These are phyloP conservation scores for Polymixis flavicincta DNA, from an alignment of 2,888 invertebrate species.

Conservation along the genomic window DNA sequence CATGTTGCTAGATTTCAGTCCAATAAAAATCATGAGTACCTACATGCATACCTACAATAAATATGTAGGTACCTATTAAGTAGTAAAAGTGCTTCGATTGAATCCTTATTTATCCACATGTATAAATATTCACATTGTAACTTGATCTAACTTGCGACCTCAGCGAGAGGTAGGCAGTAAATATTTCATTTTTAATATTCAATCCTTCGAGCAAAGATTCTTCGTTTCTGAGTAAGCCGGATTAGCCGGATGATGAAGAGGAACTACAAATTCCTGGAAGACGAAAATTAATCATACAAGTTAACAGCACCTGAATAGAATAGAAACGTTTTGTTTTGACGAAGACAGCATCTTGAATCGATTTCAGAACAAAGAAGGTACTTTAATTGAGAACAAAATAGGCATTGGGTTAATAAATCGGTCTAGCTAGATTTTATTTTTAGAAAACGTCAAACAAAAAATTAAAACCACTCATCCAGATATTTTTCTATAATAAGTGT, in stretches of 20 bases:
- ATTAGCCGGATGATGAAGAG: slow-evolving; percentile 3
- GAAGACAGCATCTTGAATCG: background rate
- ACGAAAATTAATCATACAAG: too few species aligned
- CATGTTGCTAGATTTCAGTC: background rate
- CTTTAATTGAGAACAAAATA: background rate
- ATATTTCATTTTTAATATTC: slow-evolving; percentile 17
- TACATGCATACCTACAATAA: background rate
- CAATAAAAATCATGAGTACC: background rate
- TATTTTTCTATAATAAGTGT: background rate
- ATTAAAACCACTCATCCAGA: too few species aligned
- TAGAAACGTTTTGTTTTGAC: background rate
- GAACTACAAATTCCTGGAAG: slow-evolving; percentile 3
- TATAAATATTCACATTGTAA: slow-evolving; percentile 35
- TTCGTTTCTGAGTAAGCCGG: slow-evolving; percentile 10
- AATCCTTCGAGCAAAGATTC: background rate
- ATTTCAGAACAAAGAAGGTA: background rate
- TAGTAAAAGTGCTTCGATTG: background rate
- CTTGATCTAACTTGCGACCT: slow-evolving; percentile 24
- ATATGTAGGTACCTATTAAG: background rate
- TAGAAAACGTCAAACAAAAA: too few species aligned
- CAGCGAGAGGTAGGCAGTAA: slow-evolving; percentile 6
- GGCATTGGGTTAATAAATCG: background rate
- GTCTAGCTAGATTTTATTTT: too few species aligned
- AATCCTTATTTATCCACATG: slow-evolving; percentile 22
- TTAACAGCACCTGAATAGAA: background rate